A percentile compares a stretch with the other conserved stretches of the same genome.
Conservation (phyloP, 2,797 vertebrate species). For the Sarcoramphus papa region DNA sequence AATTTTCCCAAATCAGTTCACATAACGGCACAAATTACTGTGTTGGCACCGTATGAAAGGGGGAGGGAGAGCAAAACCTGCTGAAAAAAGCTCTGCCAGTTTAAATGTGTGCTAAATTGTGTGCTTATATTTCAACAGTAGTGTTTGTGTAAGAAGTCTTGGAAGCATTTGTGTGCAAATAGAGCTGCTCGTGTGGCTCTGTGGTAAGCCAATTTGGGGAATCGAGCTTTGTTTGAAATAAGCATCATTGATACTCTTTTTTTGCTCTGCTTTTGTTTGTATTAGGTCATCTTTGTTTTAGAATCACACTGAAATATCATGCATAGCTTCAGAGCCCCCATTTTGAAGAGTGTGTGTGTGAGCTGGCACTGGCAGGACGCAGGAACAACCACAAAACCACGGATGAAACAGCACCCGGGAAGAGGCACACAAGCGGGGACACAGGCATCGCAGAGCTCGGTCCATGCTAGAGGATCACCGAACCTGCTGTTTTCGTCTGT, state of each 20-base stretch:
- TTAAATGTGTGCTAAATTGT: no score
- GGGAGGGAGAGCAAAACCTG: not conserved
- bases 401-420: no score
- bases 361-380: no score
- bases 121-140: no score
- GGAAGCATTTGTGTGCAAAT: rapidly evolving
- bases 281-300: rapidly evolving
- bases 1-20: not conserved
- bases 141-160: not conserved
- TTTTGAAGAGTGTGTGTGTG: not conserved
- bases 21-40: not conserved
- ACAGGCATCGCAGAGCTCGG: no score
- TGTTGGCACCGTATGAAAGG: not conserved
- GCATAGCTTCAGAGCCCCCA: rapidly evolving
- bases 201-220: not conserved
- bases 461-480: no score
- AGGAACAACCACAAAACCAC: no score
- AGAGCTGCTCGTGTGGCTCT: not conserved
- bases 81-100: not conserved
- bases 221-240: rapidly evolving
- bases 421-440: no score
- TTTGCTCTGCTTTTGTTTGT: not conserved
- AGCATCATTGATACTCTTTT: rapidly evolving
- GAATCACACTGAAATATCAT: rapidly evolving
- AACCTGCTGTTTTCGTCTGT: no score